Percentiles rank a stretch among this genome's conserved stretches.
Conservation (phyloP, 2,888 invertebrate genomes). For the Caenorhabditis panamensis region DNA sequence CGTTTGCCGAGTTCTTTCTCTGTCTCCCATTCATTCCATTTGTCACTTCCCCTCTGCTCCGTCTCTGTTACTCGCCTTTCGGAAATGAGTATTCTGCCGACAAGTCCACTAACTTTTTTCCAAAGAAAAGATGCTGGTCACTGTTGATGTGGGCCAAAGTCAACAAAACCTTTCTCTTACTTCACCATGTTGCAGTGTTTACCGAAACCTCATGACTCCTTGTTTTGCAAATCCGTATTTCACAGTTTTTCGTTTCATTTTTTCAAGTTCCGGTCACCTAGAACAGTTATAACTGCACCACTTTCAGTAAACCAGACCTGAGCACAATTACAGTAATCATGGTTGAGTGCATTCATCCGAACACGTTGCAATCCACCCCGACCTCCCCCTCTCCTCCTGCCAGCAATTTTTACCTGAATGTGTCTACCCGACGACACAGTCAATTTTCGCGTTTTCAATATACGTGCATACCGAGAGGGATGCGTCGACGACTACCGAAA, state of each 20-base stretch:
- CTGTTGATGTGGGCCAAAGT: slow-evolving; percentile 36
- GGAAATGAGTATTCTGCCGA: slow-evolving; percentile 61
- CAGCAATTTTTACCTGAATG: slow-evolving; percentile 37
- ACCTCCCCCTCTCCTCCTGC: slow-evolving; percentile 3
- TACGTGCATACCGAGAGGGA: slow-evolving; percentile 29
- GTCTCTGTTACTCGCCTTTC: slow-evolving; percentile 40
- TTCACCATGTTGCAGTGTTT: neutral
- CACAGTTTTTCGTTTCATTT: slow-evolving; percentile 3
- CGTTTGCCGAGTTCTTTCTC: slow-evolving; percentile 34
- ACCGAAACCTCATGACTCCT: neutral
- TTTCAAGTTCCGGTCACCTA: slow-evolving; percentile 8
- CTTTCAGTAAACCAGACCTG: slow-evolving; percentile 14
- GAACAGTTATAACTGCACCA: neutral
- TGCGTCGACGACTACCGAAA: slow-evolving; percentile 30
- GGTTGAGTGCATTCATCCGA: slow-evolving; percentile 39
- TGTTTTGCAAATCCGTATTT: neutral
- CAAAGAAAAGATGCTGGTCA: slow-evolving; percentile 41
- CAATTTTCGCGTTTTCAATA: slow-evolving; percentile 36
- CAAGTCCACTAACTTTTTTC: slow-evolving; percentile 47
- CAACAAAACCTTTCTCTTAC: slow-evolving; percentile 29
- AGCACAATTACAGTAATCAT: slow-evolving; percentile 45
- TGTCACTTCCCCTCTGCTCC: slow-evolving; percentile 44
- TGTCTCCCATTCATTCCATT: slow-evolving; percentile 40
- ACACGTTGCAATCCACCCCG: slow-evolving; percentile 20
- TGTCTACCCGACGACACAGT: slow-evolving; percentile 15